A percentile compares a stretch with the other conserved stretches of the same genome.
Conservation (phyloP, 1,140 invertebrate genomes). For the Papilio polyxenes region DNA sequence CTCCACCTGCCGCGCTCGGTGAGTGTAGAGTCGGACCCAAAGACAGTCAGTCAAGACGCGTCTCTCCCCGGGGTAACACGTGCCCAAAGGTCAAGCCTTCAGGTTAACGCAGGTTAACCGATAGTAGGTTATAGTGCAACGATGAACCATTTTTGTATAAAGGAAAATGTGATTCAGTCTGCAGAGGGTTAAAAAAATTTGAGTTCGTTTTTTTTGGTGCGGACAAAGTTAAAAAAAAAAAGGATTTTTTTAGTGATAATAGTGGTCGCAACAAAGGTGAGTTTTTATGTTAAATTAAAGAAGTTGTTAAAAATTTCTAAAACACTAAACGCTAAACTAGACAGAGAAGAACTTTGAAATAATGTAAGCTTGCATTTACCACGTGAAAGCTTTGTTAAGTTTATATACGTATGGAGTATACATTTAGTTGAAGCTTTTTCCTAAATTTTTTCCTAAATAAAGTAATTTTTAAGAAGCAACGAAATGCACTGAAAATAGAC, state of each 20-base stretch:
- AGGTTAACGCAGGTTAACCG: constrained; percentile 11
- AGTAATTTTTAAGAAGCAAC: no score
- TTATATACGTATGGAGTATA: no score
- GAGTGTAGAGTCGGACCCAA: not conserved
- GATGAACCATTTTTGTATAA: constrained; percentile 74
- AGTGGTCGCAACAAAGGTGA: constrained; percentile 50
- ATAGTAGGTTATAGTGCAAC: constrained; percentile 43
- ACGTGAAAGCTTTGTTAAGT: no score
- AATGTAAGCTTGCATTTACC: no score
- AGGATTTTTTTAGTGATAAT: constrained; percentile 50
- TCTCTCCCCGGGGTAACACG: constrained; percentile 41
- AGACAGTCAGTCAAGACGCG: constrained; percentile 26
- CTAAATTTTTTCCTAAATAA: no score
- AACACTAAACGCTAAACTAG: not conserved
- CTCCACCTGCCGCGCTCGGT: constrained; percentile 1
- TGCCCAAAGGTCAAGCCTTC: not conserved
- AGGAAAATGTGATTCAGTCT: constrained; percentile 76
- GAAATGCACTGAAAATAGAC: no score
- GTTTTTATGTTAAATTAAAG: constrained; percentile 31
- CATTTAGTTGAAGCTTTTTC: no score
- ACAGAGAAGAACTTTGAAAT: no score
- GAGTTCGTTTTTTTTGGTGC: constrained; percentile 50
- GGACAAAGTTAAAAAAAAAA: constrained; percentile 44
- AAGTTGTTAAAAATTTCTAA: no score
- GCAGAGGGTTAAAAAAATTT: constrained; percentile 50